Base-by-base conservation (phyloP, 1,140 invertebrate species). In the Drosophila albomicans region DNA sequence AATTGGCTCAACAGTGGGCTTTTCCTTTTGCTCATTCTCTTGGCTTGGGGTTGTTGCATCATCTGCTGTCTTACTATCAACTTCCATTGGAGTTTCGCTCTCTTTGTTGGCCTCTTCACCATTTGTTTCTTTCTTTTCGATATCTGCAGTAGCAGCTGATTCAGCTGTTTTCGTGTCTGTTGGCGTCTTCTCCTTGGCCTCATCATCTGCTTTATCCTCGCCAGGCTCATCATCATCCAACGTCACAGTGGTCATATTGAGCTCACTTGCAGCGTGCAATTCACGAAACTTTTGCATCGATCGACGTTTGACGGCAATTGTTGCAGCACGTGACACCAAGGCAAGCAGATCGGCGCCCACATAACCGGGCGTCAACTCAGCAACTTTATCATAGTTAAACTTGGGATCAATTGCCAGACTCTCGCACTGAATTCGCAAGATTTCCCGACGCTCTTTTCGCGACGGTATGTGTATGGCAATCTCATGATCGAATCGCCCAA, bases 301-400 rank as follows among this genome's bases (percentile, higher is more conserved):
- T 20, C 91, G 69, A 4, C 86, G 73, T 78, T 98, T 96, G 0
- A 99, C 95, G 25, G 98, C 98, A 77, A 95, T 94, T 91, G 97
- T 96, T 5, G 97, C 96, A 30, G 98, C 97, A 93, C 98, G 97
- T 75, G 96, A 95, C 1, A 96, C 95, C 35, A 99, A 93, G 0
- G 97, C 96, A 84, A 96, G 95, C 25, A 99, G 94, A 95, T 99
- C 99, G 8, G 98, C 98, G 16, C 98, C 99, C 38, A 99, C 98
- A 94, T 96, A 99, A n/a, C 99, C 99, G 6, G 99, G 99, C 35
- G 98, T 99, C 20, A 96, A 93, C 79, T 96, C 95, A 28, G 98
- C 97, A 51, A 99, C 93, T 38, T 93, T 93, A 69, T 94, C 92
- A 74, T 96, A 95, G 91, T 96, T 95, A 78, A 98, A 94, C 80